Evolutionary conservation across 2,113 vertebrate genomes (phyloP).

Genomic region (Coregonus clupeaformis): DNA sequence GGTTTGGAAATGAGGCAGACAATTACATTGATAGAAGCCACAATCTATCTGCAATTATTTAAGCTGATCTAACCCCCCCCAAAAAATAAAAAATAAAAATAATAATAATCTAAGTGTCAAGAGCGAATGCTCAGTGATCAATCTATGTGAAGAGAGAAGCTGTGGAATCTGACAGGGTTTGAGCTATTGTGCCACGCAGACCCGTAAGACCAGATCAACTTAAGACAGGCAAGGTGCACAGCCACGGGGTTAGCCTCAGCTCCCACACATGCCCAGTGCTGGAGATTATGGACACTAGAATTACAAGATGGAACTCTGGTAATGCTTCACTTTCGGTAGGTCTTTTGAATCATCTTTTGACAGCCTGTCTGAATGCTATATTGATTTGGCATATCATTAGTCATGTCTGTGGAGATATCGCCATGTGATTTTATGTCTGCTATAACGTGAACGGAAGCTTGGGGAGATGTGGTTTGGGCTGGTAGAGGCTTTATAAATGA

Average conservation of each 20-base stretch:
- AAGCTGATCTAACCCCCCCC: no score
- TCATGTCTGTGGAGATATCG: slow-evolving; percentile 49
- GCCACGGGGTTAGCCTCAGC: slow-evolving; percentile 56
- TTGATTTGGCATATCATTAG: slow-evolving; percentile 61
- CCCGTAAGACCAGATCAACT: slow-evolving; percentile 58
- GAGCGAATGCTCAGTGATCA: slow-evolving; percentile 67
- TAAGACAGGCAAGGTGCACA: slow-evolving; percentile 40
- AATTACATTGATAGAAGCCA: no score
- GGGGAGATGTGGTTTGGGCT: background rate
- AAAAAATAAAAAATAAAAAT: no score
- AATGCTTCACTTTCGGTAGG: slow-evolving; percentile 39
- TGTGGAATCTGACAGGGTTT: slow-evolving; percentile 61
- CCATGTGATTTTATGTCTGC: slow-evolving; percentile 37
- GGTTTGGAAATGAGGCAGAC: no score
- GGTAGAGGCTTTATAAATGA: background rate
- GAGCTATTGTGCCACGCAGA: slow-evolving; percentile 60
- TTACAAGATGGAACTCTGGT: slow-evolving; percentile 52
- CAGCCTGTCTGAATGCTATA: slow-evolving; percentile 41
- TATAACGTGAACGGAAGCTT: slow-evolving; percentile 33
- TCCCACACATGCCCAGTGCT: slow-evolving; percentile 49
- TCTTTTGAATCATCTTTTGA: slow-evolving; percentile 29
- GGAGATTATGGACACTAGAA: slow-evolving; percentile 63
- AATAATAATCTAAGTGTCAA: slow-evolving; percentile 35
- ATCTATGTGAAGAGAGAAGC: slow-evolving; percentile 55
- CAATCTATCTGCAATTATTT: no score